Conservation (phyloP, 2,888 invertebrate species). For the Morinoia aosen region DNA sequence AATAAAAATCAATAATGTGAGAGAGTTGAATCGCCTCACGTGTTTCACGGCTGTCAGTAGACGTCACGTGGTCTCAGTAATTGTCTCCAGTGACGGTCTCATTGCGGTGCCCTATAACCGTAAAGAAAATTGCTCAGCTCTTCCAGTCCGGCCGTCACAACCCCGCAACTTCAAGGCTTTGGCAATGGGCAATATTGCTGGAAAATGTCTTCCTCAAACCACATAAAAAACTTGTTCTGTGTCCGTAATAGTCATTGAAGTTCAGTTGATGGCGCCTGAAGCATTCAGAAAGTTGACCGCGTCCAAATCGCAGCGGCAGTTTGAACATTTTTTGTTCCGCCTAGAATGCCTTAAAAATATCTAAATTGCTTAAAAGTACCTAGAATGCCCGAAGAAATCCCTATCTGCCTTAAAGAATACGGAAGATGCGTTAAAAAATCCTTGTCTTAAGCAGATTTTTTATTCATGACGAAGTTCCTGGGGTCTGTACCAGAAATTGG, state of each 20-base stretch:
- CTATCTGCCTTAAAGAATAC: no score
- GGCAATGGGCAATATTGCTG: neutral
- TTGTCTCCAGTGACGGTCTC: neutral
- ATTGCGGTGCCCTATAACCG: neutral
- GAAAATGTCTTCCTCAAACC: constrained; percentile 11
- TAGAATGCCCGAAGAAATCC: no score
- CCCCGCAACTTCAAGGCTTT: neutral
- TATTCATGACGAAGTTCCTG: no score
- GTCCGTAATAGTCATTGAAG: neutral
- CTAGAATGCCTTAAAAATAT: neutral
- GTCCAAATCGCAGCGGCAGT: neutral
- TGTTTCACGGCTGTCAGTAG: neutral
- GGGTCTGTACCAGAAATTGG: no score
- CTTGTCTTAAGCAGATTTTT: no score
- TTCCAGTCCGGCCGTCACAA: neutral
- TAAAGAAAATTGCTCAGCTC: constrained; percentile 7
- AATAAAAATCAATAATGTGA: no score
- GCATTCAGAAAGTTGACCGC: neutral
- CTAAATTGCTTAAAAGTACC: no score
- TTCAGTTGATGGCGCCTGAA: neutral
- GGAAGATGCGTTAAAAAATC: no score
- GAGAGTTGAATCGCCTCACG: neutral
- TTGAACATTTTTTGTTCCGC: neutral
- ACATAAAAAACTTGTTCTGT: neutral
- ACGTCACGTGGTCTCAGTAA: neutral